Conservation (phyloP, 2,797 vertebrate species). For the Xenentodon cancila region DNA sequence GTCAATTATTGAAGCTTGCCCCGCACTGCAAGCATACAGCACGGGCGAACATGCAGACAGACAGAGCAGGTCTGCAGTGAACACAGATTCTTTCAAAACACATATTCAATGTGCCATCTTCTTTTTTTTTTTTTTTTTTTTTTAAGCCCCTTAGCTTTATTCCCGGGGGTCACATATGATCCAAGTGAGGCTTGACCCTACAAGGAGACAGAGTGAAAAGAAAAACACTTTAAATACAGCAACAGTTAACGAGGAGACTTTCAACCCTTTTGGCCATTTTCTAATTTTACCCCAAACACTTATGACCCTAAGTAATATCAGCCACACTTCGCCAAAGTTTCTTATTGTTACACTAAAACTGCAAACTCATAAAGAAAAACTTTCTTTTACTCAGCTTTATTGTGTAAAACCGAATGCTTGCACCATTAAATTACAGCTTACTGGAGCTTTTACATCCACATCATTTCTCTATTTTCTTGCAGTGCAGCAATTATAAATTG, state of each 20-base stretch:
- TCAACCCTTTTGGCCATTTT: not conserved
- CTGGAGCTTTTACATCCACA: not conserved
- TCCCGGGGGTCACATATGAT: not conserved
- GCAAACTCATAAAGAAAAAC: slow-evolving; percentile 11
- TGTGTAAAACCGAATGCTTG: not conserved
- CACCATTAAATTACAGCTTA: slow-evolving; percentile 5
- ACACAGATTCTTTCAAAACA: slow-evolving; percentile 16
- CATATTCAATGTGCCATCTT: slow-evolving; percentile 13
- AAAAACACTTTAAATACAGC: not conserved
- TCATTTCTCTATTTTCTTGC: not conserved
- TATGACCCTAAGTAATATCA: not conserved
- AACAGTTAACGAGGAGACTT: not conserved
- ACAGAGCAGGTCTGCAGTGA: slow-evolving; percentile 25
- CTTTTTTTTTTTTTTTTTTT: slow-evolving; percentile 14
- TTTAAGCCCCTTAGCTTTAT: slow-evolving; percentile 6
- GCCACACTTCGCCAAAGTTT: not conserved
- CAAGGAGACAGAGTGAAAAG: not conserved
- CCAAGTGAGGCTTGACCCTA: not conserved
- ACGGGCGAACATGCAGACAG: slow-evolving; percentile 5
- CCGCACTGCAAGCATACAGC: slow-evolving; percentile 38
- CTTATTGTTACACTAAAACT: not conserved
- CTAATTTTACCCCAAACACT: not conserved
- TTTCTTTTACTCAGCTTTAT: not conserved
- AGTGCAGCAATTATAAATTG: not conserved
- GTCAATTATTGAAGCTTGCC: slow-evolving; percentile 72